phyloP scores from a whole-genome alignment of 2,888 invertebrate genomes.

The Eilema caniola region DNA sequence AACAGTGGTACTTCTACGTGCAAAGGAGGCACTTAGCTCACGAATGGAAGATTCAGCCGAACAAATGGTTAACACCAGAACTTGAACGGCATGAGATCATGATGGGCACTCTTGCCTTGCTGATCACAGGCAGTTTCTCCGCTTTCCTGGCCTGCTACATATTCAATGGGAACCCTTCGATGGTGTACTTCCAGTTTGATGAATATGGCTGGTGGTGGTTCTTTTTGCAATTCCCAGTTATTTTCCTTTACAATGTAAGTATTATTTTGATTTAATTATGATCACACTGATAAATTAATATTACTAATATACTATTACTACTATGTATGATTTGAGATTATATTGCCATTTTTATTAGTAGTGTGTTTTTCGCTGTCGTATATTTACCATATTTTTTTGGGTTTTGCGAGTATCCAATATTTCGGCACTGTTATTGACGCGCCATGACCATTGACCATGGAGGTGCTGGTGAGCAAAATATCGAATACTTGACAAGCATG shows the following conservation, averaged over 20 bases:
- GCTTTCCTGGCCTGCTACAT: conserved; percentile 89
- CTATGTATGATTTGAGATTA: too few species aligned
- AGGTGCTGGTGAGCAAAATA: too few species aligned
- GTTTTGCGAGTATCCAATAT: too few species aligned
- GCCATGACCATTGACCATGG: too few species aligned
- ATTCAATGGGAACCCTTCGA: conserved; percentile 89
- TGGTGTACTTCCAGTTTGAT: conserved; percentile 88
- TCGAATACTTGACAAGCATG: too few species aligned
- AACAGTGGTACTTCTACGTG: conserved; percentile 91
- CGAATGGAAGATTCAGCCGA: conserved; percentile 92
- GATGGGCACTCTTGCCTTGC: conserved; percentile 87
- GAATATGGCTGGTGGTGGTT: conserved; percentile 90
- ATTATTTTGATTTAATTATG: conserved; percentile 14
- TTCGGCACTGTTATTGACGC: too few species aligned
- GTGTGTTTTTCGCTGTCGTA: too few species aligned
- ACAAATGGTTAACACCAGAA: conserved; percentile 89
- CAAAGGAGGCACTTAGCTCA: conserved; percentile 86
- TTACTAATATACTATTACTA: too few species aligned
- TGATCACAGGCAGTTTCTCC: conserved; percentile 85
- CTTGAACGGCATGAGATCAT: conserved; percentile 90
- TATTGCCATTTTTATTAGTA: too few species aligned
- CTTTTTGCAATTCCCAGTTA: conserved; percentile 88
- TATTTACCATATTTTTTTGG: too few species aligned
- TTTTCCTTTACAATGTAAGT: conserved; percentile 89
- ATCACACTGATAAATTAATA: too few species aligned